A percentile compares a stretch with the other conserved stretches of the same genome.
phyloP scores from a whole-genome alignment of 2,113 vertebrate genomes.

The Rhinolophus sinicus region DNA sequence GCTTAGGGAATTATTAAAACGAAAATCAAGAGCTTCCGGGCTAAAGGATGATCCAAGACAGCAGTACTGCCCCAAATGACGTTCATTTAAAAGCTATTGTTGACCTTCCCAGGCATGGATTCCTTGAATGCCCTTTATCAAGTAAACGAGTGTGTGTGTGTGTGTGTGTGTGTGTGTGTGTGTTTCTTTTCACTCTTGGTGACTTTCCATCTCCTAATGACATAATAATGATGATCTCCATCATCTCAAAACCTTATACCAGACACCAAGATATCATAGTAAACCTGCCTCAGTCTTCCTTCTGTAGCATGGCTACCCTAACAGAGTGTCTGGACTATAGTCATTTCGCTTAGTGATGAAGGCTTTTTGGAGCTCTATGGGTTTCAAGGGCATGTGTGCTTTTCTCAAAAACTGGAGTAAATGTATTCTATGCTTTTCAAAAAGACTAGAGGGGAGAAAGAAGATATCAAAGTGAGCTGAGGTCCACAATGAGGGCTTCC shows the following conservation, averaged over 20 bases:
- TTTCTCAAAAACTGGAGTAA: not conserved
- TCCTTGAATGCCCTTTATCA: not conserved
- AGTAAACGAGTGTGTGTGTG: not conserved
- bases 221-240: not conserved
- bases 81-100: not conserved
- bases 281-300: not conserved
- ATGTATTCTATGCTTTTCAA: not conserved
- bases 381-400: not conserved
- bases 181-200: not conserved
- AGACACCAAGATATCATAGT: not conserved
- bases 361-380: not conserved
- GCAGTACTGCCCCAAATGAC: not conserved
- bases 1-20: constrained; percentile 30
- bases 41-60: constrained; percentile 32
- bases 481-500: not conserved
- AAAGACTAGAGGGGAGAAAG: not conserved
- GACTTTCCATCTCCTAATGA: not conserved
- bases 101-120: not conserved
- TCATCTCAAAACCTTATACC: not conserved
- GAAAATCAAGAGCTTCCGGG: not conserved
- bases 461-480: too few species aligned
- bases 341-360: not conserved
- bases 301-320: not conserved
- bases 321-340: not conserved
- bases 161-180: not conserved